phyloP scores from a whole-genome alignment of 1,140 invertebrate genomes.

The Aethina tumida region DNA sequence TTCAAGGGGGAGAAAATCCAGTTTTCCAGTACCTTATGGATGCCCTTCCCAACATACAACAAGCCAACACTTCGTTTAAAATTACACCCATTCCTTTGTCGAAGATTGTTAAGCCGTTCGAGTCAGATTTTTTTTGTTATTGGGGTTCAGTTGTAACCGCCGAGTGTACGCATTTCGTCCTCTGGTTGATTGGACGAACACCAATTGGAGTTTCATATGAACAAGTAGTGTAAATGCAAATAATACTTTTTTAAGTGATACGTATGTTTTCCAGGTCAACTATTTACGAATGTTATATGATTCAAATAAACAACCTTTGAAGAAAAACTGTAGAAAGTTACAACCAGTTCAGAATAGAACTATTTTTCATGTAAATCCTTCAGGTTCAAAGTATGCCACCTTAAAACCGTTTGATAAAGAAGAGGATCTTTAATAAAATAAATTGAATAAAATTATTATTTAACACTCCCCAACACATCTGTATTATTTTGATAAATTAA shows the following conservation, averaged over 20 bases:
- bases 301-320: slow-evolving; percentile 24
- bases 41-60: slow-evolving; percentile 38
- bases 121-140: slow-evolving; percentile 58
- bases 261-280: slow-evolving; percentile 23
- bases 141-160: slow-evolving; percentile 43
- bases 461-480: too few species aligned
- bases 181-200: slow-evolving; percentile 33
- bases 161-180: slow-evolving; percentile 26
- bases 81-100: slow-evolving; percentile 40
- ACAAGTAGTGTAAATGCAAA: slow-evolving; percentile 24
- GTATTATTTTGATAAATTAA: too few species aligned
- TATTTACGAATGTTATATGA: slow-evolving; percentile 27
- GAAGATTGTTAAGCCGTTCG: slow-evolving; percentile 43
- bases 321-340: slow-evolving; percentile 29
- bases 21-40: slow-evolving; percentile 41
- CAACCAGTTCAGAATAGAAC: slow-evolving; percentile 13
- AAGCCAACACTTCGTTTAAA: slow-evolving; percentile 40
- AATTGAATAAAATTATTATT: too few species aligned
- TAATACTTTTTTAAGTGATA: slow-evolving; percentile 5
- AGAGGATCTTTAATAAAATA: too few species aligned
- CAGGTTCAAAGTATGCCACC: slow-evolving; percentile 25
- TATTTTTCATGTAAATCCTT: slow-evolving; percentile 31
- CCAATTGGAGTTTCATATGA: slow-evolving; percentile 29
- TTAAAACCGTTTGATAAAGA: slow-evolving; percentile 21
- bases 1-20: slow-evolving; percentile 40